Evolutionary conservation across 2,113 vertebrate genomes (phyloP).

Genomic region (Pluvialis apricaria): DNA sequence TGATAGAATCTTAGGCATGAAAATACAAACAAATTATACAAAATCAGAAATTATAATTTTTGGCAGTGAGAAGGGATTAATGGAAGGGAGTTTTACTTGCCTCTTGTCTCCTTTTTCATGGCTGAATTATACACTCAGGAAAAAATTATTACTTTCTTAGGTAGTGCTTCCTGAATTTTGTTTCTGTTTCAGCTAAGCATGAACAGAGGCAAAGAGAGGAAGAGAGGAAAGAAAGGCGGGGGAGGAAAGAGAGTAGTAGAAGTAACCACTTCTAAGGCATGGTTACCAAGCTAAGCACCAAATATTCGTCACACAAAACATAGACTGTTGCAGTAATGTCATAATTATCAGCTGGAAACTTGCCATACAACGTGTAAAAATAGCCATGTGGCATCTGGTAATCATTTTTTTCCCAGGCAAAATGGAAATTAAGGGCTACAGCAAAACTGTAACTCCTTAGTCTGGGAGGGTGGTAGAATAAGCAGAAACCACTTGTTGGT

Average conservation of each 20-base stretch:
- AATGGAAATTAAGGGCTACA: slow-evolving; percentile 65
- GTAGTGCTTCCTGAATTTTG: not conserved
- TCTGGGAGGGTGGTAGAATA: slow-evolving; percentile 36
- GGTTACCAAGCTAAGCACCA: slow-evolving; percentile 29
- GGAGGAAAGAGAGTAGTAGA: not conserved
- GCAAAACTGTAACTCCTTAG: slow-evolving; percentile 55
- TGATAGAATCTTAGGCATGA: not conserved
- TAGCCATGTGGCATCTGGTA: slow-evolving; percentile 72
- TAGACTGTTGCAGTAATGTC: slow-evolving; percentile 65
- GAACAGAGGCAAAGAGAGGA: slow-evolving; percentile 35
- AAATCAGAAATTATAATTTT: not conserved
- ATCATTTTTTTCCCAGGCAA: slow-evolving; percentile 60
- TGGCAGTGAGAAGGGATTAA: not conserved
- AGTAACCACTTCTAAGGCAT: not conserved
- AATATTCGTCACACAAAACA: slow-evolving; percentile 62
- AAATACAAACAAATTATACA: not conserved
- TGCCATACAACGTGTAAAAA: slow-evolving; percentile 72
- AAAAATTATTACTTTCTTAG: not conserved
- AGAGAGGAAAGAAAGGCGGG: not conserved
- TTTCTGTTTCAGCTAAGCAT: not conserved
- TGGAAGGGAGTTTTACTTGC: not conserved
- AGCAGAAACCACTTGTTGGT: slow-evolving; percentile 41
- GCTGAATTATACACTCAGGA: not conserved
- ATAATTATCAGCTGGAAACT: slow-evolving; percentile 73
- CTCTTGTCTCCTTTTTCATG: not conserved